Percentiles rank a stretch among this genome's conserved stretches.
These are phyloP conservation scores for Pseudonaja textilis DNA, from an alignment of 2,113 vertebrate genomes.

Conservation along the genomic window DNA sequence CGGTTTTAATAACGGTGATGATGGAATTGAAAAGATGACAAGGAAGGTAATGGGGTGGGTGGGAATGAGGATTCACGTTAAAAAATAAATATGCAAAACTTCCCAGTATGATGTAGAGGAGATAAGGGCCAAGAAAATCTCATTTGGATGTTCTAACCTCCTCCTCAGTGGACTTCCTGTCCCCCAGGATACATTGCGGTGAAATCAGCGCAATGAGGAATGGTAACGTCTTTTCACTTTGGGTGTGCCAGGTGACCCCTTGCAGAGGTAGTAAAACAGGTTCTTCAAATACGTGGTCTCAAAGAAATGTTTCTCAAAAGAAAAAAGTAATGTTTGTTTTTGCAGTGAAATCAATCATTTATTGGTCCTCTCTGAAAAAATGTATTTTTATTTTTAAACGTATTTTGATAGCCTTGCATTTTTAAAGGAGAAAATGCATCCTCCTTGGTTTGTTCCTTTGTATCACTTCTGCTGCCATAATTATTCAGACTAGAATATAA, in stretches of 20 bases:
- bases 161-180: conserved; percentile 22
- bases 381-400: not conserved
- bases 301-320: not conserved
- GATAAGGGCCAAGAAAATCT: conserved; percentile 11
- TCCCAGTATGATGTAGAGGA: not conserved
- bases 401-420: not conserved
- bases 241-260: not conserved
- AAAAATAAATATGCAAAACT: conserved; percentile 37
- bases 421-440: not conserved
- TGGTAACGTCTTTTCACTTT: not conserved
- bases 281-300: not conserved
- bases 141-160: not conserved
- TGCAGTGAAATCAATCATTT: not conserved
- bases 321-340: not conserved
- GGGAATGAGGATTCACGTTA: conserved; percentile 23
- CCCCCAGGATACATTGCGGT: not conserved
- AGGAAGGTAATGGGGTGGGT: conserved; percentile 1
- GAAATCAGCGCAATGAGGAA: not conserved
- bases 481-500: not conserved
- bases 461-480: not conserved
- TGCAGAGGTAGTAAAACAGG: not conserved
- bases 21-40: conserved; percentile 15
- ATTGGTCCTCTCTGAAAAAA: conserved; percentile 32
- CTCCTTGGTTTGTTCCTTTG: not conserved
- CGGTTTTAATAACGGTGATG: not conserved